Evolutionary conservation across 2,113 vertebrate species (phyloP), one percentile per base, ranked within the genome.

Genomic region (Odocoileus hemionus): DNA sequence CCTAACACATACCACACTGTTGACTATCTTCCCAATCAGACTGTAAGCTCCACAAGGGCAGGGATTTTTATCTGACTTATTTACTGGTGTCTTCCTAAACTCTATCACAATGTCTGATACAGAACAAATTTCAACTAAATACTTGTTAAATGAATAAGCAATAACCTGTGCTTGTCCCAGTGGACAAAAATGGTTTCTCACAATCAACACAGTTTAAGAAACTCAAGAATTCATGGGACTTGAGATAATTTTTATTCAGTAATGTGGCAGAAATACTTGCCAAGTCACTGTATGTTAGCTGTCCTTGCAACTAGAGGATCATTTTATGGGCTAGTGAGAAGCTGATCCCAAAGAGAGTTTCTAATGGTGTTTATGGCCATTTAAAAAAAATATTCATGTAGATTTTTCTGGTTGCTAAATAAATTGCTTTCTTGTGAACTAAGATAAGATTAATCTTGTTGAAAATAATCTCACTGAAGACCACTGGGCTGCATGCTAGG

Each of bases 141-240:
- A 70, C n/a, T 93, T 94, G 26, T 64, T 83, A 90, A 92, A n/a
- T 88, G 30, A 91, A 80, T 93, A 57, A 95, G 86, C 21, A 36
- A 93, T 60, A 33, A 12, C 3, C 10, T 80, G 1, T 30, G 19
- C 33, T 92, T 87, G 30, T 30, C 21, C 74, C 64, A 70, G 1
- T 84, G 19, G 13, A 52, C 7, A 94, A 89, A 80, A 95, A 57
- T 30, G 19, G 7, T 26, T 91, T 95, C 74, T 30, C 23, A 70
- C 43, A 61, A 33, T 26, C 52, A 86, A 89, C 28, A 93, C 2
- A 52, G 21, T 28, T 57, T 87, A 45, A 93, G 28, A 92, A 90
- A 80, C 50, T 67, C 21, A 60, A 55, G 43, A 74, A 87, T 30
- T 45, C 23, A 57, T 3, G 21, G 25, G 7, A 70, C 58, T 47